phyloP scores from a whole-genome alignment of 2,113 vertebrate genomes.

The Zapornia atra region DNA sequence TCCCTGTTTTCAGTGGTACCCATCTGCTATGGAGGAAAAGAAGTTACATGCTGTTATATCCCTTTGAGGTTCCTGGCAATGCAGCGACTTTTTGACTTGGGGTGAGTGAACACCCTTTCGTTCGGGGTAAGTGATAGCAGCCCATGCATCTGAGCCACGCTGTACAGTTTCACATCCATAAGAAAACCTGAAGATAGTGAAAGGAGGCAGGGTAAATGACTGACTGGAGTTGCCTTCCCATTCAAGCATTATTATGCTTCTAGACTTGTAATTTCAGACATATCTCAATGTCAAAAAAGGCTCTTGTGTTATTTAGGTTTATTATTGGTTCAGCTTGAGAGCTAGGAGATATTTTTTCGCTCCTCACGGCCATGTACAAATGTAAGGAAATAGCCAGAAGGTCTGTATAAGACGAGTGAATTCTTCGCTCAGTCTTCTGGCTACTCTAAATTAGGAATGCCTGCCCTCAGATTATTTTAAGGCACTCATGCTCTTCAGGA shows the following conservation, averaged over 20 bases:
- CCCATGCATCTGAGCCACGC: not conserved
- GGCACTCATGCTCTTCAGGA: not conserved
- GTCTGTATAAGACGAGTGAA: not conserved
- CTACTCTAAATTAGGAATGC: conserved; percentile 11
- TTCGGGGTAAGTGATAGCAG: not conserved
- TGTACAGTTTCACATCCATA: not conserved
- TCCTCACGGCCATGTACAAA: not conserved
- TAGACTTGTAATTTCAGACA: conserved; percentile 27
- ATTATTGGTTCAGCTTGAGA: not conserved
- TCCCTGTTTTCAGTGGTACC: not conserved
- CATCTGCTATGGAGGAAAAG: not conserved
- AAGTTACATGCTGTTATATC: not conserved
- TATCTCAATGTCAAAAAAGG: not conserved
- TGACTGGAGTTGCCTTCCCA: not conserved
- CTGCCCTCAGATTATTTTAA: not conserved
- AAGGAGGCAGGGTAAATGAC: not conserved
- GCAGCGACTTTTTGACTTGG: not conserved
- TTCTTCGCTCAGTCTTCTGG: not conserved
- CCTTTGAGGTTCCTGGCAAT: not conserved
- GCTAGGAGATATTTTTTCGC: not conserved
- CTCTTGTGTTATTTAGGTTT: not conserved
- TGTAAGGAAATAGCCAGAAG: not conserved
- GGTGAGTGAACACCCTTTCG: not conserved
- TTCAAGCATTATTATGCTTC: not conserved
- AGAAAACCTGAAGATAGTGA: not conserved